These are phyloP conservation scores for Pygathrix nemaeus DNA, from an alignment of 2,113 vertebrate species.

Conservation along the genomic window DNA sequence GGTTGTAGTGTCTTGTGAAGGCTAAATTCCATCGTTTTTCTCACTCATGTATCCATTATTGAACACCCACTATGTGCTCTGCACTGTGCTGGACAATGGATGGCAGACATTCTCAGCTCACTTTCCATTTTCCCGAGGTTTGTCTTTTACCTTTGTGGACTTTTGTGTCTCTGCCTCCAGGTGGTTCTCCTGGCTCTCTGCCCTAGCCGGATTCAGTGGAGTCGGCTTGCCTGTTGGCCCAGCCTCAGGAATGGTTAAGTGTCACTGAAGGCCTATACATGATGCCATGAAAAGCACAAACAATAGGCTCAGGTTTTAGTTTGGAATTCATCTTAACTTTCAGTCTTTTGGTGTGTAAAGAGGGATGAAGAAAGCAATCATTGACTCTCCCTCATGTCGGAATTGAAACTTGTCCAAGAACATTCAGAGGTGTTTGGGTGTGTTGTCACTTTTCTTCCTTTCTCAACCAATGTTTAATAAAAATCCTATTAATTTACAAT, in stretches of 20 bases:
- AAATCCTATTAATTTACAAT: neutral
- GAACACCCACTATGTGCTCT: neutral
- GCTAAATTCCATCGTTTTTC: neutral
- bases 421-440: neutral
- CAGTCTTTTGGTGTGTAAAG: neutral
- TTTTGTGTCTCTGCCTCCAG: neutral
- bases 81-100: neutral
- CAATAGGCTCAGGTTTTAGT: neutral
- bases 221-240: neutral
- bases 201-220: neutral
- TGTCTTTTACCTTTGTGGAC: neutral
- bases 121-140: neutral
- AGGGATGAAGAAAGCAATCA: neutral
- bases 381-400: neutral
- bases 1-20: neutral
- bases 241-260: neutral
- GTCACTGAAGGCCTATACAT: neutral
- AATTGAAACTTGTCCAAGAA: neutral
- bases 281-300: constrained; percentile 7
- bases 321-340: neutral
- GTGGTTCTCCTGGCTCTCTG: neutral
- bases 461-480: neutral
- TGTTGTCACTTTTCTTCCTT: neutral
- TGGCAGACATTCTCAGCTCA: neutral
- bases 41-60: neutral